Evolutionary conservation across 2,797 vertebrate genomes (phyloP).

Genomic region (Anabacerthia variegaticeps): DNA sequence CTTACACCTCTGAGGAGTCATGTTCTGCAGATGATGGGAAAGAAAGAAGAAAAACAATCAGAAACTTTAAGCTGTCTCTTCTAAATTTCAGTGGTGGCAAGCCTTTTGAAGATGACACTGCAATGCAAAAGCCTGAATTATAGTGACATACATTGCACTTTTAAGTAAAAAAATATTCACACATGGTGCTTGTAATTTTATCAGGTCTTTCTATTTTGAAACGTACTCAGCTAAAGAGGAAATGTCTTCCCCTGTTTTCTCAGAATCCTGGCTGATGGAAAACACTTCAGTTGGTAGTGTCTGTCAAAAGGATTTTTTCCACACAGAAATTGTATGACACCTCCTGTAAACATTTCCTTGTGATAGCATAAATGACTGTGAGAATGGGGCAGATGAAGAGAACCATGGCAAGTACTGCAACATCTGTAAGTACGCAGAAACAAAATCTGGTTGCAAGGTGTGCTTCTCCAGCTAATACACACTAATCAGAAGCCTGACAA

Average conservation of each 20-base stretch:
- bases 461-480: not conserved
- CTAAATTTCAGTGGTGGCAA: not conserved
- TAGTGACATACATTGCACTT: not conserved
- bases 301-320: constrained; percentile 83
- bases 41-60: not conserved
- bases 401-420: constrained; percentile 72
- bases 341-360: constrained; percentile 81
- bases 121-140: not conserved
- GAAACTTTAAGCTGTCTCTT: not conserved
- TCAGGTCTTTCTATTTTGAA: not conserved
- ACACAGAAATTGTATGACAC: constrained; percentile 81
- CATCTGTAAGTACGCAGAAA: not conserved
- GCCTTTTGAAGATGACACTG: not conserved
- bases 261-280: constrained; percentile 47
- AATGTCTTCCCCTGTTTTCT: not conserved
- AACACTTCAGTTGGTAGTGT: not conserved
- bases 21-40: not conserved
- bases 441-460: not conserved
- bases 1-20: not conserved
- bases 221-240: not conserved
- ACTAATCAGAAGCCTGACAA: not conserved
- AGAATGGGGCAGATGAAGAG: constrained; percentile 82
- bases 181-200: not conserved
- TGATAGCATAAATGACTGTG: constrained; percentile 81
- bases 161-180: not conserved